Percentiles rank a stretch among this genome's conserved stretches.
phyloP scores from a whole-genome alignment of 2,888 invertebrate species.

The Phorcus lineatus region DNA sequence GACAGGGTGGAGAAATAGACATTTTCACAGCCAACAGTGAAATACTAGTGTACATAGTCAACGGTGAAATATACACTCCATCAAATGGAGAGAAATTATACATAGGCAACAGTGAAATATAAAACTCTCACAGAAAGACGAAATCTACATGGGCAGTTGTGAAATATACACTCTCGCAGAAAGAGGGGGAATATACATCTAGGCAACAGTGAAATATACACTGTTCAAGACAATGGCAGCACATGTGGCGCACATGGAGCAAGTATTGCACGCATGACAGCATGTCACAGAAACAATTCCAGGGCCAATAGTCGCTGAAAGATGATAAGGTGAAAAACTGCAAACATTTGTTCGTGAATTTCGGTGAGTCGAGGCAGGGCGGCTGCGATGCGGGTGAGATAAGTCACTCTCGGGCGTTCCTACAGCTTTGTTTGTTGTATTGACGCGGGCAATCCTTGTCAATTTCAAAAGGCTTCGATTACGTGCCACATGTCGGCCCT shows the following conservation, averaged over 20 bases:
- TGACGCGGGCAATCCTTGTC: conserved; percentile 3
- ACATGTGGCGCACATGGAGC: neutral
- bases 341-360: neutral
- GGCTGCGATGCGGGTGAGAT: neutral
- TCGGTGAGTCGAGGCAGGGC: neutral
- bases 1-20: too few species aligned
- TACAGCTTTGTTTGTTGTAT: neutral
- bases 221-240: neutral
- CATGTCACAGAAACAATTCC: neutral
- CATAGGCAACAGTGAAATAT: too few species aligned
- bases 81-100: too few species aligned
- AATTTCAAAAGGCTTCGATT: neutral
- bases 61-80: too few species aligned
- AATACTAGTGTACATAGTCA: too few species aligned
- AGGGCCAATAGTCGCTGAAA: conserved; percentile 11
- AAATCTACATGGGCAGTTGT: too few species aligned
- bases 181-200: too few species aligned
- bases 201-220: too few species aligned
- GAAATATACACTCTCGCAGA: too few species aligned
- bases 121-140: too few species aligned
- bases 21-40: too few species aligned
- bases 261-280: conserved; percentile 3
- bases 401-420: neutral
- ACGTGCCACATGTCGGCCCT: neutral
- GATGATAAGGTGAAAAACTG: neutral